Base-by-base conservation (phyloP, 92 coral and sea anemone genomes). In the Montipora capitata region DNA sequence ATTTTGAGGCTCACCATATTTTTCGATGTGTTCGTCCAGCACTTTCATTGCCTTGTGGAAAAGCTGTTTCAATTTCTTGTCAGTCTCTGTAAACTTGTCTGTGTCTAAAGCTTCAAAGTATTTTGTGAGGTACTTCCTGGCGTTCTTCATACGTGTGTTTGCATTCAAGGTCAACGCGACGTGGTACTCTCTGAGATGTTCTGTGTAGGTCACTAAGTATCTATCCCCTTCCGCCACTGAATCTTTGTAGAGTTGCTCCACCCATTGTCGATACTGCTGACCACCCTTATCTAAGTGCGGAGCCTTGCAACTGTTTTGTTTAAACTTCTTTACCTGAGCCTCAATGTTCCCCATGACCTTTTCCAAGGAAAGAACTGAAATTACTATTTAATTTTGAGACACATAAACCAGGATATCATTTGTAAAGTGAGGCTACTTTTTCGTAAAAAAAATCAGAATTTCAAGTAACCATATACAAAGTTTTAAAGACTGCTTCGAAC, bases 251-350 rank as follows among this genome's bases (percentile, higher is more conserved):
- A 95, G 72, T 16, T 20, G 61, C 71, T 93, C 98, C 27, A 93
- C 87, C 98, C 98, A 95, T 82, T 95, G 98, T 4, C 98, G 96
- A 75, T 95, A 95, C 40, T 89, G 94, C 85, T 95, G 98, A 41
- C 93, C 59, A 57, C 17, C 83, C 48, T 69, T 87, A 11, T 79
- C 83, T n/a, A 72, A 57, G 12, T 71, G 80, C 10, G 57, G 61
- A 17, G 58, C 72, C 17, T 73, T 72, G 76, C 3, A 74, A 3
- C 74, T 51, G 41, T 92, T 88, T 3, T 86, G 83, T 70, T 76
- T 76, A 13, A 49, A 16, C 9, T 71, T 86, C 62, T 87, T 90
- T 13, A 85, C 89, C 43, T 72, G 56, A 39, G 56, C 79, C 51
- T 95, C 96, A 39, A 95, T 88, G 49, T 66, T 78, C 13, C 75